Evolutionary conservation across 2,797 vertebrate species (phyloP).

Genomic region (Menidia menidia): DNA sequence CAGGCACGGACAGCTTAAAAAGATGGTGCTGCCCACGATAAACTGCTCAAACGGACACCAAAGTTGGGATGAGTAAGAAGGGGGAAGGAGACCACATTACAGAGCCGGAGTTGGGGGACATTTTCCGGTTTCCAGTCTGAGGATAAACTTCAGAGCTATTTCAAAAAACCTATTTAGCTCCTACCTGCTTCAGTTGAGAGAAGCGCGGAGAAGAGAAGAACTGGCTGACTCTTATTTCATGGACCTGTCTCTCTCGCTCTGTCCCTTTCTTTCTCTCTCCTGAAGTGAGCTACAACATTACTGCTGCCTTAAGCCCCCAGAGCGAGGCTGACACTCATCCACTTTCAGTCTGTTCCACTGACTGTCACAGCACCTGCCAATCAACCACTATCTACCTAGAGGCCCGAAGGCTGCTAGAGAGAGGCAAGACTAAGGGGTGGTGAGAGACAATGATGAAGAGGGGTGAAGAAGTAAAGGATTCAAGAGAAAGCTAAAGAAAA

Average conservation of each 20-base stretch:
- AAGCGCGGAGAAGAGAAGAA: constrained; percentile 50
- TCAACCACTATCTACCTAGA: constrained; percentile 73
- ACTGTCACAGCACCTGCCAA: constrained; percentile 77
- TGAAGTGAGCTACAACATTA: constrained; percentile 56
- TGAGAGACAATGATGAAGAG: constrained; percentile 59
- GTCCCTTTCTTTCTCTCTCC: constrained; percentile 28
- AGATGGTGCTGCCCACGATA: constrained; percentile 31
- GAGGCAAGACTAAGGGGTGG: constrained; percentile 49
- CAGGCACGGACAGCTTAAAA: constrained; percentile 37
- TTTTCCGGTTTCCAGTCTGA: constrained; percentile 60
- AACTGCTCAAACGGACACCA: constrained; percentile 44
- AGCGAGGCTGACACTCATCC: constrained; percentile 78
- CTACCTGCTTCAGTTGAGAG: constrained; percentile 71
- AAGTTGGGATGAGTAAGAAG: constrained; percentile 30
- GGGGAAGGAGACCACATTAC: constrained; percentile 38
- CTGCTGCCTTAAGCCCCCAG: constrained; percentile 72
- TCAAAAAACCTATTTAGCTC: constrained; percentile 72
- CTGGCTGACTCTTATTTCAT: constrained; percentile 68
- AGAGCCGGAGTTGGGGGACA: constrained; percentile 47
- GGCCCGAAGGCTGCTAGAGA: constrained; percentile 66
- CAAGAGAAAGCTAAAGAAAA: constrained; percentile 29
- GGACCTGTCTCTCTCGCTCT: constrained; percentile 25
- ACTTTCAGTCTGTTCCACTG: constrained; percentile 68
- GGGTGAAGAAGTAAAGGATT: constrained; percentile 41
- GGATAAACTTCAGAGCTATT: constrained; percentile 69